phyloP scores from a whole-genome alignment of 2,888 invertebrate genomes.

The Calameuta pallipes region DNA sequence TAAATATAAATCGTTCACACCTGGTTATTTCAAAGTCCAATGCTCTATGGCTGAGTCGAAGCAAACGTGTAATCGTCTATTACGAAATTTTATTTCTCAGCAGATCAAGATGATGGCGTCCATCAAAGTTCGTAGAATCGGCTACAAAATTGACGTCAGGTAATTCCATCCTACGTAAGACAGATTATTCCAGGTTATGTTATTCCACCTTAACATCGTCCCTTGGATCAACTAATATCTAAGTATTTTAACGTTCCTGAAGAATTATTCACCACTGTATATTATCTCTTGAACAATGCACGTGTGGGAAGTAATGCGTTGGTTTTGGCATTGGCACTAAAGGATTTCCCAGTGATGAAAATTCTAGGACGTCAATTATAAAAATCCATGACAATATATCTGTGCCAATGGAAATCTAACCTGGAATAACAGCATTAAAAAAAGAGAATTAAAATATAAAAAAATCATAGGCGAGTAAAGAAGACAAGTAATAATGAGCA shows the following conservation, averaged over 20 bases:
- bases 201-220: background rate
- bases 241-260: background rate
- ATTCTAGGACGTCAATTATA: background rate
- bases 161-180: background rate
- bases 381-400: background rate
- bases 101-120: background rate
- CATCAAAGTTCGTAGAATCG: background rate
- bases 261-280: conserved; percentile 37
- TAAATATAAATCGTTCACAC: conserved; percentile 14
- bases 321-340: conserved; percentile 54
- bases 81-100: background rate
- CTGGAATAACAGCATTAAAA: background rate
- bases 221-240: background rate
- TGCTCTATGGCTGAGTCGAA: background rate
- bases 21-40: background rate
- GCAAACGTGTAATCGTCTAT: background rate
- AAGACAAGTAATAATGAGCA: background rate
- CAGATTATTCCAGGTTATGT: background rate
- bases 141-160: background rate
- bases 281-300: conserved; percentile 30
- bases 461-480: background rate
- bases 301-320: conserved; percentile 47
- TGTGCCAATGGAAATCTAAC: background rate
- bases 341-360: conserved; percentile 22
- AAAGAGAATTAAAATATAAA: background rate